Percentiles rank a stretch among this genome's conserved stretches.
Conservation (phyloP, 2,113 vertebrate genomes). For the Tragelaphus scriptus region DNA sequence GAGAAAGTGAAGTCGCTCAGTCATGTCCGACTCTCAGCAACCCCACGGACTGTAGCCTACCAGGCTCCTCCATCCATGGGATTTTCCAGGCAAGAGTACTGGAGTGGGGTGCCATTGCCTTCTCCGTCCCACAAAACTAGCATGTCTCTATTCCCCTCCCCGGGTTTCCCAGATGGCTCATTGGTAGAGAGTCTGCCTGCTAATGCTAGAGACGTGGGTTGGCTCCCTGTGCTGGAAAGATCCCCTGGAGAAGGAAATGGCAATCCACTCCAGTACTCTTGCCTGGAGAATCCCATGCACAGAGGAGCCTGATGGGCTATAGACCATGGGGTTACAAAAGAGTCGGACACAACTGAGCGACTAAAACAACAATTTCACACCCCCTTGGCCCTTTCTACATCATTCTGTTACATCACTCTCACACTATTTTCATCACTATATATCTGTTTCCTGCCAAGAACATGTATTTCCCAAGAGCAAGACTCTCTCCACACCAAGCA, state of each 20-base stretch:
- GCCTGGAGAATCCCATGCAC: not conserved
- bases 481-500: not conserved
- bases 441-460: not conserved
- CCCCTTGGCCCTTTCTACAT: not conserved
- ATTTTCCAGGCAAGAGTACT: too few species aligned
- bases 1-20: too few species aligned
- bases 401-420: not conserved
- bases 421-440: not conserved
- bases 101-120: too few species aligned
- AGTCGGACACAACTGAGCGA: not conserved
- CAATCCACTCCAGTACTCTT: not conserved
- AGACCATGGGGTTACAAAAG: not conserved
- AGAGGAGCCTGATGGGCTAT: not conserved
- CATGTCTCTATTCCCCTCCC: not conserved
- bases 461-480: not conserved
- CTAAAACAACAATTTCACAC: not conserved
- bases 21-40: too few species aligned
- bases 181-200: not conserved
- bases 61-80: too few species aligned
- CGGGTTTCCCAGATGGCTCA: not conserved
- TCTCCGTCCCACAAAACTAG: not conserved
- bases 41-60: too few species aligned
- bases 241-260: not conserved
- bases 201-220: not conserved
- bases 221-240: not conserved